phyloP scores from a whole-genome alignment of 2,113 vertebrate genomes.

The Corydoras maculifer region DNA sequence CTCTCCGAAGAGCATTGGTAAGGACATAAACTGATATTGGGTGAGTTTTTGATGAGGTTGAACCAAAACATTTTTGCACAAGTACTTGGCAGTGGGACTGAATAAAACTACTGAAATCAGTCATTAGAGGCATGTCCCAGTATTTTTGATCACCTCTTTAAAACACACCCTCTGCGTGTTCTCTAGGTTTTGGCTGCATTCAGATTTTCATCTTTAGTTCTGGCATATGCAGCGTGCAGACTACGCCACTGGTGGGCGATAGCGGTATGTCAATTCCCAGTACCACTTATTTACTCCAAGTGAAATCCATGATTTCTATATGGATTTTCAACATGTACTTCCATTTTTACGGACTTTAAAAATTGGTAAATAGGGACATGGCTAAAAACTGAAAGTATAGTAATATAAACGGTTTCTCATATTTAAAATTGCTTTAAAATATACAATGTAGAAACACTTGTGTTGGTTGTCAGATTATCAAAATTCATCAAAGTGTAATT shows the following conservation, averaged over 20 bases:
- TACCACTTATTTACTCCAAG: neutral
- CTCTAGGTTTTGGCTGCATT: slow-evolving; percentile 85
- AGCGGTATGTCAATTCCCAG: slow-evolving; percentile 71
- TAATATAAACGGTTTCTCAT: neutral
- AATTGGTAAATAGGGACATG: too few relatives aligned
- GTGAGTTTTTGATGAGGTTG: too few relatives aligned
- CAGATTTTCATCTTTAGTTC: slow-evolving; percentile 84
- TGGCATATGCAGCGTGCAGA: slow-evolving; percentile 88
- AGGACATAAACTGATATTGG: too few relatives aligned
- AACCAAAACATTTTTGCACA: too few relatives aligned
- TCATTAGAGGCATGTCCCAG: too few relatives aligned
- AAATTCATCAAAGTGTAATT: neutral
- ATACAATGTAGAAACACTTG: too few relatives aligned
- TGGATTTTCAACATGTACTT: neutral
- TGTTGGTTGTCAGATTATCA: neutral
- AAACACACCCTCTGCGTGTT: neutral
- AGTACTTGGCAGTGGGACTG: too few relatives aligned
- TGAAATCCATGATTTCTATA: too few relatives aligned
- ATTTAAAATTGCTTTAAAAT: too few relatives aligned
- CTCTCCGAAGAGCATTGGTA: too few relatives aligned
- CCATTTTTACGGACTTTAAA: neutral
- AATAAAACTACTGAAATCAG: too few relatives aligned
- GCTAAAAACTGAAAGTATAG: neutral
- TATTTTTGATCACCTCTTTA: neutral
- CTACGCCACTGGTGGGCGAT: slow-evolving; percentile 95